Conservation (phyloP, 92 coral and sea anemone genomes). For the Anthopleura xanthogrammica region DNA sequence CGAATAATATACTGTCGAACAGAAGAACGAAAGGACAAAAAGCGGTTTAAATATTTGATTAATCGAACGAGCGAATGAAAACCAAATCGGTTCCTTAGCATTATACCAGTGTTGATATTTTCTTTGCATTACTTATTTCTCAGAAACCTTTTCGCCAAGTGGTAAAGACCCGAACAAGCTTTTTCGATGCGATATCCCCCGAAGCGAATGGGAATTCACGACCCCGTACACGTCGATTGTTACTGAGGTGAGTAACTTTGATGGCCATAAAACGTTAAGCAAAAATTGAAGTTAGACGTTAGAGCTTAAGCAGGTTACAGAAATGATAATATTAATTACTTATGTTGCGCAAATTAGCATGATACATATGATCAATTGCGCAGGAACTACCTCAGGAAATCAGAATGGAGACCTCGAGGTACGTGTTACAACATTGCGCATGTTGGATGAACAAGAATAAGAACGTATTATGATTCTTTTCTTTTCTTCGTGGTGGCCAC, state of each 20-base stretch:
- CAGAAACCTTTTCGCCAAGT: constrained; percentile 65
- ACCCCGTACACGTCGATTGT: constrained; percentile 89
- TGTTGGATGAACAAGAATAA: too few species aligned
- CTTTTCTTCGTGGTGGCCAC: too few species aligned
- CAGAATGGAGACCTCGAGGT: too few species aligned
- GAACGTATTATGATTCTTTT: too few species aligned
- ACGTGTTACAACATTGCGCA: too few species aligned
- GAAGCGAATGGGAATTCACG: constrained; percentile 92
- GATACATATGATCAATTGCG: too few species aligned
- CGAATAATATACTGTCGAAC: neutral
- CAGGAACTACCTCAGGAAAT: too few species aligned
- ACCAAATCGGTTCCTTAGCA: neutral
- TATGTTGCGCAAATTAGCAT: too few species aligned
- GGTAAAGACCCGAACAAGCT: constrained; percentile 66
- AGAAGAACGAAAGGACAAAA: neutral
- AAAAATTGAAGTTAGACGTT: neutral
- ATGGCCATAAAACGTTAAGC: too few species aligned
- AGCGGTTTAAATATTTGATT: neutral
- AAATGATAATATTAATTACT: too few species aligned
- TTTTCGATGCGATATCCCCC: constrained; percentile 70
- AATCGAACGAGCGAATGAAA: neutral
- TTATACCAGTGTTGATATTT: neutral
- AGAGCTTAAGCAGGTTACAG: too few species aligned
- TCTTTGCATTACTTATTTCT: neutral
- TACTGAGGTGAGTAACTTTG: constrained; percentile 72